These are phyloP conservation scores for Orthosia incerta DNA, from an alignment of 2,888 invertebrate genomes.

Conservation along the genomic window DNA sequence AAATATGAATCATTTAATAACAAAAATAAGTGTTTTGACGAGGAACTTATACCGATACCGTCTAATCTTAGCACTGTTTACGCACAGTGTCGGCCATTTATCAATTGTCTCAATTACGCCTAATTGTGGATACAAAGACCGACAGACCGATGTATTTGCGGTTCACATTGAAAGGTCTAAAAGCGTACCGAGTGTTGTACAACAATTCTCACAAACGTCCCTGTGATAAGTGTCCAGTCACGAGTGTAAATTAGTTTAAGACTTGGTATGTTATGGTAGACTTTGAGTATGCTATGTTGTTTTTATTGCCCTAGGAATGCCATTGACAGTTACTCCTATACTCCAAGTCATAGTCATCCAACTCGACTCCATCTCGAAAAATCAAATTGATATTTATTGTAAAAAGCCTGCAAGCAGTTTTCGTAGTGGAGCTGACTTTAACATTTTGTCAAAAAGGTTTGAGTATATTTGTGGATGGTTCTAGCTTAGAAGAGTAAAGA, in stretches of 20 bases:
- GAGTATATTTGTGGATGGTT: too few species aligned
- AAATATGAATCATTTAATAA: background rate
- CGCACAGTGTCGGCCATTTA: conserved; percentile 31
- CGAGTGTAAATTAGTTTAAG: conserved; percentile 15
- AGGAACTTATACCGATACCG: background rate
- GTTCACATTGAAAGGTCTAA: conserved; percentile 26
- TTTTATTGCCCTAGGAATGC: background rate
- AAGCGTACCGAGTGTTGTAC: conserved; percentile 5
- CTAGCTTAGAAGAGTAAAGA: too few species aligned
- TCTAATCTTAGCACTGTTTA: conserved; percentile 19
- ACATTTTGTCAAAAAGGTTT: too few species aligned
- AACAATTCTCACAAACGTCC: conserved; percentile 7
- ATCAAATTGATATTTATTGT: too few species aligned
- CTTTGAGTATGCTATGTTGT: background rate
- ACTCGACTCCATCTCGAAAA: too few species aligned
- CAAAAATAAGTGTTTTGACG: background rate
- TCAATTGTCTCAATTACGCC: conserved; percentile 66
- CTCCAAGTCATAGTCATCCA: too few species aligned
- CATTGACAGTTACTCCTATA: background rate
- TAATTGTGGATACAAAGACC: conserved; percentile 41
- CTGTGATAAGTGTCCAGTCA: conserved; percentile 23
- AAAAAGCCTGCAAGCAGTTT: too few species aligned
- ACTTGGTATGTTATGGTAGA: background rate
- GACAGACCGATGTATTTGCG: conserved; percentile 31
- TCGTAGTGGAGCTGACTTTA: too few species aligned